Conservation (phyloP, 2,888 invertebrate genomes). For the Abrostola tripartita region DNA sequence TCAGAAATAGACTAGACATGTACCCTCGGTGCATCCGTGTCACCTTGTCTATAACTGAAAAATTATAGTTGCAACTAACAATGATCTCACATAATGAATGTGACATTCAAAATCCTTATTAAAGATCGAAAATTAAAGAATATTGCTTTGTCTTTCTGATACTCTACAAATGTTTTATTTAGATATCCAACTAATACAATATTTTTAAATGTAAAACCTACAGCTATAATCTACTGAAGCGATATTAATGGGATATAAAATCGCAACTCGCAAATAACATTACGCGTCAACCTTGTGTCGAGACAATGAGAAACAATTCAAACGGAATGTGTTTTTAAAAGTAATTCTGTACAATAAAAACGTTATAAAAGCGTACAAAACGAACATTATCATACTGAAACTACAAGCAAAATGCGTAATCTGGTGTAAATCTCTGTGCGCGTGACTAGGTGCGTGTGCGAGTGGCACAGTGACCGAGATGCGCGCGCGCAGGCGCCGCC, state of each 20-base stretch:
- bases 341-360: constrained; percentile 41
- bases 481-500: constrained; percentile 58
- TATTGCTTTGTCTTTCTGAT: constrained; percentile 1
- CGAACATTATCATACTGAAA: constrained; percentile 26
- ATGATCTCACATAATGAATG: constrained; percentile 24
- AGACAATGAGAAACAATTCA: constrained; percentile 44
- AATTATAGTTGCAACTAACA: constrained; percentile 32
- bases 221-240: too few species aligned
- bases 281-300: constrained; percentile 45
- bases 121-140: constrained; percentile 10
- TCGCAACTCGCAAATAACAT: constrained; percentile 36
- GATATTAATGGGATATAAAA: constrained; percentile 10
- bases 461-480: constrained; percentile 79
- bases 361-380: constrained; percentile 30
- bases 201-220: too few species aligned
- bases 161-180: background rate
- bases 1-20: background rate
- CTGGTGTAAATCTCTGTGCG: constrained; percentile 56
- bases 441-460: constrained; percentile 70
- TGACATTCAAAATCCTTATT: constrained; percentile 21
- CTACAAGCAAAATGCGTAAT: constrained; percentile 46
- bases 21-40: constrained; percentile 5
- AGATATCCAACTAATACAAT: too few species aligned
- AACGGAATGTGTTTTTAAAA: constrained; percentile 34
- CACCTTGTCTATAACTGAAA: constrained; percentile 26